Base-by-base conservation (phyloP, 2,797 vertebrate species). In the Rhinella marina region DNA sequence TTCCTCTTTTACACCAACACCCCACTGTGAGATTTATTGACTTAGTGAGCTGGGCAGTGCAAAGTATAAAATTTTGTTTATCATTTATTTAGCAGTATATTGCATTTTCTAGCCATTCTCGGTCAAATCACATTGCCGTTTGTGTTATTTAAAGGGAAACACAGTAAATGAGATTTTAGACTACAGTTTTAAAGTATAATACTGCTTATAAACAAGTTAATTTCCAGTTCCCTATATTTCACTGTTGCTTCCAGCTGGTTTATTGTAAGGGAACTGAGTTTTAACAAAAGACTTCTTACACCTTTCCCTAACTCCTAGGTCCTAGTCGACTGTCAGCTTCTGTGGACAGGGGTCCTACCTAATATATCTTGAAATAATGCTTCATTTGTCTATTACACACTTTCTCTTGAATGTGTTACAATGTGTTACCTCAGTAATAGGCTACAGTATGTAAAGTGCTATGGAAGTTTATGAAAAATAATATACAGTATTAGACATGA, bases 21-120 rank as follows among this genome's bases (percentile, higher is more conserved):
- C 88, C 88, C 77, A 82, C 88, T 86, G 88, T 86, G 88, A 89
- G 80, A 86, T 83, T 86, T 89, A 89, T 89, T 89, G 88, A 82
- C 80, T 81, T 89, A 84, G 73, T 89, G 84, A 86, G 79, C 80
- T 23, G 50, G 29, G 75, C 66, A 66, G 83, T 59, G 56, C 82
- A 88, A 87, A 64, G 66, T 82, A 83, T 72, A 79, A 88, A 52
- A 83, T 79, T 48, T 56, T 86, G 84, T 81, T 86, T 82, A 86
- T 82, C 32, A 89, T 78, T 89, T 89, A 79, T 89, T 89, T 82
- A 86, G 32, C 64, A 64, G 48, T 62, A 59, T 86, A 89, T 86
- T 89, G 70, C 73, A 86, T 89, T 86, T 89, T 79, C 72, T 77
- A 72, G 29, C 72, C 41, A 25, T 56, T 78, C 78, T 84, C 8